These are phyloP conservation scores for Dynastes maya DNA, from an alignment of 2,888 invertebrate species.

Conservation along the genomic window DNA sequence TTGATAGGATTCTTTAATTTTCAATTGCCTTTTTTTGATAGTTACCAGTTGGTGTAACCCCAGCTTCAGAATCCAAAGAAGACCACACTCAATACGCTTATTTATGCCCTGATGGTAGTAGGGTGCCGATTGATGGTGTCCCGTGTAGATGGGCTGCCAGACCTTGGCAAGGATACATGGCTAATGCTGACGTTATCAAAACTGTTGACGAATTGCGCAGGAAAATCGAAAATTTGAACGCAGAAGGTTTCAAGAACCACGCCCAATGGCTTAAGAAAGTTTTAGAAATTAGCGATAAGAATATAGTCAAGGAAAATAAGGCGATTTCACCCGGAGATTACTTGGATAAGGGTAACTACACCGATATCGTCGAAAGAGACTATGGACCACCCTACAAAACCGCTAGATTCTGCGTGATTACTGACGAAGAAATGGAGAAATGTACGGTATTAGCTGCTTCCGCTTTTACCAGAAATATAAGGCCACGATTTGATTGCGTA, in stretches of 20 bases:
- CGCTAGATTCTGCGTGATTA: constrained; percentile 80
- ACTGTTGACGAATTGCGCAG: constrained; percentile 72
- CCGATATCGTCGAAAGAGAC: constrained; percentile 80
- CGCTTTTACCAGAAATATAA: constrained; percentile 84
- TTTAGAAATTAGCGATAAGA: constrained; percentile 75
- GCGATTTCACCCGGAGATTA: constrained; percentile 65
- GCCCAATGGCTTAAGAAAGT: constrained; percentile 72
- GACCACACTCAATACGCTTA: constrained; percentile 81
- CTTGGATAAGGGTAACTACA: constrained; percentile 71
- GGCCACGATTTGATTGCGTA: constrained; percentile 86
- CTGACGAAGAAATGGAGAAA: constrained; percentile 80
- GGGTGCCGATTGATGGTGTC: constrained; percentile 76
- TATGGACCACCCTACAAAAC: constrained; percentile 80
- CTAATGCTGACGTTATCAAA: constrained; percentile 77
- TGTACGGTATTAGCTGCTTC: constrained; percentile 81
- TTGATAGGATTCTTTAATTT: not conserved
- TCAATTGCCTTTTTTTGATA: constrained; percentile 60
- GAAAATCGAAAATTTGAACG: constrained; percentile 74
- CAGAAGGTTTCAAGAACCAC: constrained; percentile 68
- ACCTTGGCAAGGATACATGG: constrained; percentile 87
- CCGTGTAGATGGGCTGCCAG: constrained; percentile 88
- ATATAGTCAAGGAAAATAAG: constrained; percentile 69
- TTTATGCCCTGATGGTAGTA: constrained; percentile 85
- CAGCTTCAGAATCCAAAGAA: constrained; percentile 75
- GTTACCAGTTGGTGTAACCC: constrained; percentile 77